Base-by-base conservation (phyloP, 2,888 invertebrate species). In the Notodonta dromedarius region DNA sequence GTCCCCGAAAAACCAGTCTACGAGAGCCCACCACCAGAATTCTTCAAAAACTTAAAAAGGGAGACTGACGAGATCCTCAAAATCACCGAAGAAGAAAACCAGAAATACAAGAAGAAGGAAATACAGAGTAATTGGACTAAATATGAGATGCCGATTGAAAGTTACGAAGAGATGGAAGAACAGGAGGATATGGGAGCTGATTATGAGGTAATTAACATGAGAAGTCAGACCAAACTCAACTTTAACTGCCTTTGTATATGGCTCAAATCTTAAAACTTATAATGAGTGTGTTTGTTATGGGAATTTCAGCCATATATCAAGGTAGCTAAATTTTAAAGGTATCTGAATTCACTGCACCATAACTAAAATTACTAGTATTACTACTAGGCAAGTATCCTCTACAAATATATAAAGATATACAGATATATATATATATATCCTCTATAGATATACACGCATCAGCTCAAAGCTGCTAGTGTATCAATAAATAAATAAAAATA, bases 41-140 rank as follows among this genome's bases (percentile, higher is more conserved):
- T 92, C 72, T 92, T 85, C 65, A 84, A 90, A 60, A 86, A 78
- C 61, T 70, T 92, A 40, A 93, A 92, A 73, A 80, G 89, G 42
- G 92, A 91, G 77, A 92, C 91, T 0, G 93, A 93, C 76, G 93
- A 93, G 60, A 90, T 93, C 35, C 78, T 93, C 0, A 92, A 91
- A 76, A 94, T 93, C 58, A 90, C 89, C 7, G 91, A 93, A 70
- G 89, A 90, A 70, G 90, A 86, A 42, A 89, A 84, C 63, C 67
- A 83, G 0, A 94, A 94, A 73, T 94, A 94, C 60, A 90, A 87
- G 61, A 94, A 93, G 71, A 93, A 94, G 63, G 93, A 93, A 71
- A 93, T 94, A 48, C 86, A 89, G 76, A 94, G 93, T 65, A 94
- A 94, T 66, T 94, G 94, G 94, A 80, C 88, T 5, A 93, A 93